These are phyloP conservation scores for Keiferia lycopersicella DNA, from an alignment of 2,888 invertebrate species.

Conservation along the genomic window DNA sequence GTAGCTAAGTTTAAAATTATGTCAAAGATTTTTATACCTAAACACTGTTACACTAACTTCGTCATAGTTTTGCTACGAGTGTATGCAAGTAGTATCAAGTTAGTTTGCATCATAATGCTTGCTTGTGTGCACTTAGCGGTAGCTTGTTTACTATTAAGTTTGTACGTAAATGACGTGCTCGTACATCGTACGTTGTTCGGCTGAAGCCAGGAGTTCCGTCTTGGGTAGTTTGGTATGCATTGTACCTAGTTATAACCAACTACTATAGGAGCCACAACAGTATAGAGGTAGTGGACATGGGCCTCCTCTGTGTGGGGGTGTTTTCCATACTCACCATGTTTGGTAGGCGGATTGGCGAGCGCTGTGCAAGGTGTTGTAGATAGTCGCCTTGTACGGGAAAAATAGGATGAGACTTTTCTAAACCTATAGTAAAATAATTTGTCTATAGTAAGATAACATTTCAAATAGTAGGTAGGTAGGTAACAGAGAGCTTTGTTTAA, in stretches of 20 bases:
- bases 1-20: neutral
- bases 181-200: neutral
- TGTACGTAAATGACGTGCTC: neutral
- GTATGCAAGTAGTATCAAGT: slow-evolving; percentile 11
- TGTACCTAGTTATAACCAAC: neutral
- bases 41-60: neutral
- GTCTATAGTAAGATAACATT: no score
- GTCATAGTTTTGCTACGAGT: slow-evolving; percentile 24
- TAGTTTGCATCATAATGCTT: slow-evolving; percentile 10
- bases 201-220: neutral
- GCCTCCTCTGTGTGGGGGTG: no score
- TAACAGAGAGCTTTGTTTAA: no score
- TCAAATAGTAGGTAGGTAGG: no score
- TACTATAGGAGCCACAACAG: no score
- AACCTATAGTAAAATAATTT: no score
- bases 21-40: neutral
- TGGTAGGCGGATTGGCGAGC: no score
- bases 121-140: slow-evolving; percentile 12
- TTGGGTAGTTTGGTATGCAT: neutral
- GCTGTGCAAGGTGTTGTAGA: no score
- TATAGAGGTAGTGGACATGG: no score
- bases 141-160: neutral
- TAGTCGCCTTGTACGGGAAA: no score
- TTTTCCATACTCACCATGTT: no score
- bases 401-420: no score